These are phyloP conservation scores for Microchirus variegatus DNA, from an alignment of 2,797 vertebrate species.

Conservation along the genomic window DNA sequence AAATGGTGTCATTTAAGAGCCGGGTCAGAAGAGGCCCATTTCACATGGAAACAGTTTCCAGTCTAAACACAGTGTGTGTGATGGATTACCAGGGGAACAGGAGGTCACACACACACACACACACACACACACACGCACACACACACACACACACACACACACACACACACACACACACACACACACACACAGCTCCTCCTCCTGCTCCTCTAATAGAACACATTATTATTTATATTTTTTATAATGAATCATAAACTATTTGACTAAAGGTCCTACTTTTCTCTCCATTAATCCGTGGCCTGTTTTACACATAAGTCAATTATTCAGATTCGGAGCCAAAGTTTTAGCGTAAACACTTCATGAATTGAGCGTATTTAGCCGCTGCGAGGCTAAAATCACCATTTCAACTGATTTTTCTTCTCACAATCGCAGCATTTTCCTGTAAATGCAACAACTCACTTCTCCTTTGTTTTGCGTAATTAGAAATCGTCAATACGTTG, in stretches of 20 bases:
- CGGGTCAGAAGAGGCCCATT: conserved; percentile 54
- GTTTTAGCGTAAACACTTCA: no score
- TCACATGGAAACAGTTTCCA: conserved; percentile 82
- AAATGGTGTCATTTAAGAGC: conserved; percentile 64
- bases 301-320: no score
- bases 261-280: background rate
- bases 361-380: no score
- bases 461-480: no score
- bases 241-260: conserved; percentile 3
- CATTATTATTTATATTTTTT: conserved; percentile 8
- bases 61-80: conserved; percentile 76
- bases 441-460: no score
- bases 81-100: conserved; percentile 74
- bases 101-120: conserved; percentile 50
- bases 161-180: conserved; percentile 29
- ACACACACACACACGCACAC: conserved; percentile 29
- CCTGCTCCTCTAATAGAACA: background rate
- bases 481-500: no score
- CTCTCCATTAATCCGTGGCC: no score
- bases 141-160: conserved; percentile 27
- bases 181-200: conserved; percentile 5
- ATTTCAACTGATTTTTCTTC: no score
- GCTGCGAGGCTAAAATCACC: no score
- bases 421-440: no score
- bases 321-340: no score